A percentile compares a stretch with the other conserved stretches of the same genome.
phyloP scores from a whole-genome alignment of 2,113 vertebrate species.

The Aptenodytes forsteri region DNA sequence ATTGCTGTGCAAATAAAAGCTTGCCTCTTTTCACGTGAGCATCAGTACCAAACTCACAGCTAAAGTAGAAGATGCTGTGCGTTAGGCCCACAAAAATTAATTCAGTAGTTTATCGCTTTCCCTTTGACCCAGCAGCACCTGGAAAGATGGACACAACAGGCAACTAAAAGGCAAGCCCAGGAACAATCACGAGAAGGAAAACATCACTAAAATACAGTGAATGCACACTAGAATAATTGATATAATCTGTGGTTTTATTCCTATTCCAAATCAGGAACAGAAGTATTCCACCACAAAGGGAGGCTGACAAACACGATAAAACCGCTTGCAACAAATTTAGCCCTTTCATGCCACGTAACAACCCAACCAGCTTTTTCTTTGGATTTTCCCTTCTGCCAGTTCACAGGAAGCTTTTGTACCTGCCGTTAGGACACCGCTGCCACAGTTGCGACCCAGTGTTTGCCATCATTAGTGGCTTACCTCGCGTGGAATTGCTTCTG shows the following conservation, averaged over 20 bases:
- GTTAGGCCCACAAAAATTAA: neutral
- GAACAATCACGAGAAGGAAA: neutral
- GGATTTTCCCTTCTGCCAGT: neutral
- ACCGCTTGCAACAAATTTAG: fast-evolving
- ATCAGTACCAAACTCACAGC: neutral
- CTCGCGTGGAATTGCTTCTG: neutral
- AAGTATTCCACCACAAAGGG: neutral
- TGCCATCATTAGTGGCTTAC: neutral
- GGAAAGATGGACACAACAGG: neutral
- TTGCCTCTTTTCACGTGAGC: neutral
- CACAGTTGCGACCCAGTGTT: neutral
- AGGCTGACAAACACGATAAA: neutral
- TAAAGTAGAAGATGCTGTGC: neutral
- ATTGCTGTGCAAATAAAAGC: neutral
- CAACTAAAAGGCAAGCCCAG: neutral
- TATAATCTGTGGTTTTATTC: neutral
- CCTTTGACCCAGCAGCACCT: neutral
- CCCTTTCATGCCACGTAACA: neutral
- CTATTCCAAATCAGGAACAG: neutral
- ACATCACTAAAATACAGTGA: neutral
- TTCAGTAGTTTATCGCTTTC: neutral
- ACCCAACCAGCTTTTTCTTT: neutral
- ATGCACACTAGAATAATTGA: neutral
- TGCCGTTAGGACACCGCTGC: neutral
- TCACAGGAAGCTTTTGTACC: neutral